These are phyloP conservation scores for Octodon degus DNA, from an alignment of 2,113 vertebrate genomes.

Conservation along the genomic window DNA sequence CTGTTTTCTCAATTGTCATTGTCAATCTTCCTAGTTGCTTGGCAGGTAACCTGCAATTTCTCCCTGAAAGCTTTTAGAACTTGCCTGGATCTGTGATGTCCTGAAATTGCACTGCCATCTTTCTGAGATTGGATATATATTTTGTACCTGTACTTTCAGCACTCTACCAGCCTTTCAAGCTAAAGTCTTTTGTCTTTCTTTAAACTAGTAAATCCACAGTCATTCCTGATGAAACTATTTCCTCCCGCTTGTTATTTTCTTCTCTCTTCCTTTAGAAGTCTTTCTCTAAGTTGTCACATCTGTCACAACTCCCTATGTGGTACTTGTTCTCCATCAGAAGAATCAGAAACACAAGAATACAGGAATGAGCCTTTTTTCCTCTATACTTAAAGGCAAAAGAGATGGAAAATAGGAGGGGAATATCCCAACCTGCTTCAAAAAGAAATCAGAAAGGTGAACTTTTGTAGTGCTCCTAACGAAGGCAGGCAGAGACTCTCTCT, in stretches of 20 bases:
- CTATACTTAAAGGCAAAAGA: neutral
- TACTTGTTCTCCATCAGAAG: neutral
- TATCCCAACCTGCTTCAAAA: neutral
- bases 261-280: neutral
- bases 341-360: neutral
- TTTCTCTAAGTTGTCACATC: neutral
- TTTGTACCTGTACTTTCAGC: neutral
- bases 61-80: constrained; percentile 4
- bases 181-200: constrained; percentile 12
- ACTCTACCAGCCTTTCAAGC: neutral
- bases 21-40: neutral
- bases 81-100: constrained; percentile 1
- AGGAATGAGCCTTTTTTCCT: neutral
- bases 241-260: neutral
- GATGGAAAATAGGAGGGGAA: neutral
- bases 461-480: neutral
- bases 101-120: neutral
- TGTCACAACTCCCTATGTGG: neutral
- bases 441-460: neutral
- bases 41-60: neutral
- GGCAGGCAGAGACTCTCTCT: neutral
- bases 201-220: neutral
- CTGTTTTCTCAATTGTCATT: neutral
- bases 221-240: neutral
- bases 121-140: neutral